Evolutionary conservation across 2,113 vertebrate species (phyloP).

Genomic region (Pitta sordida): DNA sequence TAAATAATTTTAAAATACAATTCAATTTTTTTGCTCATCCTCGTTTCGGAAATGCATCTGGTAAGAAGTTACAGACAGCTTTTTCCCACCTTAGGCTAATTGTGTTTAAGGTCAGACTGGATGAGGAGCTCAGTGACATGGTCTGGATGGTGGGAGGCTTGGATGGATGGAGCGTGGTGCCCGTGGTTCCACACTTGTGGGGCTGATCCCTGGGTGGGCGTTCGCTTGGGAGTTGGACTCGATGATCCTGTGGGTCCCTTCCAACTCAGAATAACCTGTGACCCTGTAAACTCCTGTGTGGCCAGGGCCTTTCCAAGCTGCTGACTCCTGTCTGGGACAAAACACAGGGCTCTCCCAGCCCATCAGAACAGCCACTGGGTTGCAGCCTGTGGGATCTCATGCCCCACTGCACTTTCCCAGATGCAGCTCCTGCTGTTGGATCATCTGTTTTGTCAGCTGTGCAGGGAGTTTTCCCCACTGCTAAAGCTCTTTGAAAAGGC

Average conservation of each 20-base stretch:
- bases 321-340: background rate
- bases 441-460: slow-evolving; percentile 36
- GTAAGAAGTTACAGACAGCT: background rate
- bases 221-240: too few species aligned
- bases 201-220: too few species aligned
- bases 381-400: background rate
- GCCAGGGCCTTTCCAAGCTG: background rate
- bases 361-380: background rate
- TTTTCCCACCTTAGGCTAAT: background rate
- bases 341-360: background rate
- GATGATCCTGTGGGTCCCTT: too few species aligned
- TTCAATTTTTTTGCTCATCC: accelerated
- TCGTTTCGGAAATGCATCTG: background rate
- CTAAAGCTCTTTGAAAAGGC: background rate
- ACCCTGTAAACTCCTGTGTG: too few species aligned
- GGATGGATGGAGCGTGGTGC: too few species aligned
- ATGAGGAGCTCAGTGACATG: too few species aligned
- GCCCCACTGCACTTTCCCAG: background rate
- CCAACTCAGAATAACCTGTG: too few species aligned
- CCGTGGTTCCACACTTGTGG: too few species aligned
- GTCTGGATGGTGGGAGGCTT: too few species aligned
- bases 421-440: background rate
- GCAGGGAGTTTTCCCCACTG: background rate
- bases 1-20: background rate
- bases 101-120: too few species aligned